Evolutionary conservation across 1,140 invertebrate genomes (phyloP), one percentile per base, ranked within the genome.

Genomic region (Macrotrachela quadricornifera): DNA sequence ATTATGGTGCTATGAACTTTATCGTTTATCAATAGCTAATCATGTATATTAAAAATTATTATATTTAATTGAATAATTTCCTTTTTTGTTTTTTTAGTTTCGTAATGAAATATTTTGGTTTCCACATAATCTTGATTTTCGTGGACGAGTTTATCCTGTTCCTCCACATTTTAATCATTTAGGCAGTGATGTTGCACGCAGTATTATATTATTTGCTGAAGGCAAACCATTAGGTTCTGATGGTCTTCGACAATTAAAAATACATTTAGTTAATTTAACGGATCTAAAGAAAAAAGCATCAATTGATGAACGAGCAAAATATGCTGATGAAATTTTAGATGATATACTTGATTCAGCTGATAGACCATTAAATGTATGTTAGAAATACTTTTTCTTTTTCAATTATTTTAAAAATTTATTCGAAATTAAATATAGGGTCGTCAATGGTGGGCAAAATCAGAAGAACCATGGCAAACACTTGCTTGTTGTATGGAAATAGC

Each of bases 391-490:
- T 51, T 14, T 12, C 10, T 9, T 16, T 48, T 52, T 38, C 21
- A n/a, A 15, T 30, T 49, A 13, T 37, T 15, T 17, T 44, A 13
- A 17, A 43, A 14, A 30, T 18, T 15, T 49, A 38, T n/a, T 46
- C 10, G 41, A 42, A 1, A 11, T 14, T 14, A 6, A 2, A 42
- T 30, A 14, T 64, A 79, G 59, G 86, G 85, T 8, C 59, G 76
- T 45, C 78, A 76, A 66, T 99, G 92, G 92, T 99, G 92, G 92
- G 69, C 75, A 21, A 70, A 77, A 41, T 85, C 84, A 0, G 94
- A 97, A 52, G 83, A 94, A 57, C 91, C 90, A 0, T 99, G 91
- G 91, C 92, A 97, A 74, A 94, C 88, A 0, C 72, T 99, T n/a
- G 85, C 88, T 4, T 80, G 80, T 60, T 97, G 91, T 63, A 88